phyloP scores from a whole-genome alignment of 1,140 invertebrate species.

The Panagrolaimus sp. region DNA sequence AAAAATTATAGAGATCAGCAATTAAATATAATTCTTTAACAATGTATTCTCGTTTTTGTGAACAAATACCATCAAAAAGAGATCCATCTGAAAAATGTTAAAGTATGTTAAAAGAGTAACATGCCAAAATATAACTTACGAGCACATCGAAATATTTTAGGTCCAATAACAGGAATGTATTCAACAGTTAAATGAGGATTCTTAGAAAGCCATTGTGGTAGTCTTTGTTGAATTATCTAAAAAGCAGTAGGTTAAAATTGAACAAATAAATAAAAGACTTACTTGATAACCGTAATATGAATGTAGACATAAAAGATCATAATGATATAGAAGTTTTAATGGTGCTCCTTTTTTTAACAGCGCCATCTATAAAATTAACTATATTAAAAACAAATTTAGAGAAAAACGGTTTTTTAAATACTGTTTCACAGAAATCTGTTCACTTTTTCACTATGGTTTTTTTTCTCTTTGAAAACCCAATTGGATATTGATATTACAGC shows the following conservation, averaged over 20 bases:
- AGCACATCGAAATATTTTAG: neutral
- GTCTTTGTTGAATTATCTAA: neutral
- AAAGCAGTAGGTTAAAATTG: neutral
- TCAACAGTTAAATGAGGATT: neutral
- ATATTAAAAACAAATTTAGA: no score
- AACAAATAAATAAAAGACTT: neutral
- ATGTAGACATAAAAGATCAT: constrained; percentile 8
- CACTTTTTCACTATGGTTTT: no score
- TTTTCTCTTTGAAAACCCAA: no score
- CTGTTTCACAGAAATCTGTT: no score
- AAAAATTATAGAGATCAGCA: constrained; percentile 1
- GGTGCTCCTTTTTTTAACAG: no score
- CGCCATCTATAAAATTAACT: no score
- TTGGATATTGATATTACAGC: no score
- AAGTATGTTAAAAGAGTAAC: neutral
- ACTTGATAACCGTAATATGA: constrained; percentile 4
- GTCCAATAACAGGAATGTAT: neutral
- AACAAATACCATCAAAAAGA: neutral
- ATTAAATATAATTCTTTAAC: neutral
- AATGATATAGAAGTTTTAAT: neutral
- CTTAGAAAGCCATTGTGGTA: neutral
- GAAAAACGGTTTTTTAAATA: no score
- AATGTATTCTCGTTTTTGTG: constrained; percentile 1
- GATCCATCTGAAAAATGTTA: neutral
- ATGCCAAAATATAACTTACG: neutral